Percentiles rank a stretch among this genome's conserved stretches.
Evolutionary conservation across 1,140 invertebrate species (phyloP).

Genomic region (Ectropis grisescens): DNA sequence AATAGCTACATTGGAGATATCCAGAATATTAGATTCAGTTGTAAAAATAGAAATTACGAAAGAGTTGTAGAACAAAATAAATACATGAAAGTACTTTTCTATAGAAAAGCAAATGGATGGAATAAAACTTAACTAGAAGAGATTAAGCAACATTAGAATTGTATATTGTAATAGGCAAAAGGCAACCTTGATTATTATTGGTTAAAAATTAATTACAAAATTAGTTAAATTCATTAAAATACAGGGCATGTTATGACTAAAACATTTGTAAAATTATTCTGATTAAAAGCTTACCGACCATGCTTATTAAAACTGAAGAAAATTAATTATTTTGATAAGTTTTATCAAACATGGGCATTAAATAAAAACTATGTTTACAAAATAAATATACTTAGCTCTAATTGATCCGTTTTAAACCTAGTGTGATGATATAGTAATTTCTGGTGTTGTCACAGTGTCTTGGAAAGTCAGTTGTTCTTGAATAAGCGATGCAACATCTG

Average conservation of each 20-base stretch:
- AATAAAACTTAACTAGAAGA: conserved; percentile 7
- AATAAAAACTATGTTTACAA: no score
- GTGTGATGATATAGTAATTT: conserved; percentile 1
- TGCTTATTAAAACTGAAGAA: no score
- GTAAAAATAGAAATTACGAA: conserved; percentile 12
- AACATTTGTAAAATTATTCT: conserved; percentile 37
- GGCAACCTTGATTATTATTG: background rate
- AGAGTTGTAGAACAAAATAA: conserved; percentile 9
- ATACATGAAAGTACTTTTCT: conserved; percentile 23
- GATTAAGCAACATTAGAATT: conserved; percentile 1
- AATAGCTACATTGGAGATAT: no score
- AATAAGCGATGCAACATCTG: no score
- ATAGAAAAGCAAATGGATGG: conserved; percentile 30
- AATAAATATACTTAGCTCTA: no score
- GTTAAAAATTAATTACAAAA: background rate
- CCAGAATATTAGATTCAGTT: conserved; percentile 13
- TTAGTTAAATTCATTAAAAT: conserved; percentile 15
- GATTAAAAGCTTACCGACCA: no score
- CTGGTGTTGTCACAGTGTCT: conserved; percentile 14
- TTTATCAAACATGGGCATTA: no score
- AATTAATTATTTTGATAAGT: no score
- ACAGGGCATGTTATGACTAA: conserved; percentile 29
- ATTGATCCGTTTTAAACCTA: no score
- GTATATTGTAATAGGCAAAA: conserved; percentile 5
- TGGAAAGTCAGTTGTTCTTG: no score